These are phyloP conservation scores for Iselma pallidipennis DNA, from an alignment of 2,888 invertebrate species.

Conservation along the genomic window DNA sequence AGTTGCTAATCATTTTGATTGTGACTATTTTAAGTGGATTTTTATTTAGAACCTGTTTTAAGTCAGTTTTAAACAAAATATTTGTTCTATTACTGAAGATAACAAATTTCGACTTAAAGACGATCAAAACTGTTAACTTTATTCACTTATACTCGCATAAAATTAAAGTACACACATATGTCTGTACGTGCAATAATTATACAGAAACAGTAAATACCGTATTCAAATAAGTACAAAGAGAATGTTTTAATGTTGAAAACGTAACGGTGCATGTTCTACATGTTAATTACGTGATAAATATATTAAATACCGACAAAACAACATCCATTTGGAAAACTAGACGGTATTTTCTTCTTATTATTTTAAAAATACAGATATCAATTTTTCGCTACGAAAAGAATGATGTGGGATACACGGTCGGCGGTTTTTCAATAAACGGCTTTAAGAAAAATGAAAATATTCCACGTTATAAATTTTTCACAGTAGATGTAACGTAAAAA, in stretches of 20 bases:
- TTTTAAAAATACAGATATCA: background rate
- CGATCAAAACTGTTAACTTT: background rate
- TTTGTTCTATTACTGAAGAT: too few species aligned
- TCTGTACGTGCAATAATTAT: background rate
- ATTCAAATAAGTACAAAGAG: background rate
- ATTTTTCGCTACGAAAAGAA: background rate
- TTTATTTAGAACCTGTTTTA: too few species aligned
- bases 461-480: background rate
- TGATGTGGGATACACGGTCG: background rate
- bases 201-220: background rate
- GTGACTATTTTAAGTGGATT: too few species aligned
- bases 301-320: background rate
- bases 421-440: background rate
- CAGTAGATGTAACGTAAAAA: background rate
- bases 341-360: background rate
- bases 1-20: too few species aligned
- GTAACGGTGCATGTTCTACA: background rate
- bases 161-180: background rate
- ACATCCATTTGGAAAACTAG: too few species aligned
- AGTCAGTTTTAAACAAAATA: too few species aligned
- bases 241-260: background rate
- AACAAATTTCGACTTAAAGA: too few species aligned
- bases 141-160: background rate
- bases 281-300: background rate
- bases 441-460: background rate